These are phyloP conservation scores for Odontamblyopus rebecca DNA, from an alignment of 2,797 vertebrate species.

Conservation along the genomic window DNA sequence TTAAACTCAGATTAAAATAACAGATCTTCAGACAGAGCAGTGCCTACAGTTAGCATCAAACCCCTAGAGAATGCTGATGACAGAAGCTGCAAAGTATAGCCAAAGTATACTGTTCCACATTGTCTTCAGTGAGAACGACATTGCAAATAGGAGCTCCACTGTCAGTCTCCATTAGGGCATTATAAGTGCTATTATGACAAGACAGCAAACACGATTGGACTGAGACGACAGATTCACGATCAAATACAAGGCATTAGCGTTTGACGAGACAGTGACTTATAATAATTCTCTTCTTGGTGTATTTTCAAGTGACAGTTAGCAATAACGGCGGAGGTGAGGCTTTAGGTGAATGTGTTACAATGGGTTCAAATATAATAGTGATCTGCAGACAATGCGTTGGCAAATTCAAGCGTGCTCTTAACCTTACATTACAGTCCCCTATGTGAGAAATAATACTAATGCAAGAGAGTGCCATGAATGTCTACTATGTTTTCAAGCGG, in stretches of 20 bases:
- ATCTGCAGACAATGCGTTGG: not conserved
- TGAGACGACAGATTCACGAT: constrained; percentile 3
- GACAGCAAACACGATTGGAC: not conserved
- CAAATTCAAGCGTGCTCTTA: constrained; percentile 1
- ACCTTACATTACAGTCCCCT: not conserved
- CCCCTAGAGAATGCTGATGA: too few species aligned
- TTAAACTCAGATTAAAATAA: too few species aligned
- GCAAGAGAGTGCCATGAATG: too few species aligned
- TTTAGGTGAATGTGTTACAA: not conserved
- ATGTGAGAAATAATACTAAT: not conserved
- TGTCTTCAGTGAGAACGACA: not conserved
- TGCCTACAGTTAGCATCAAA: too few species aligned
- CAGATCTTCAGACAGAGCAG: too few species aligned
- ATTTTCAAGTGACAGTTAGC: constrained; percentile 3
- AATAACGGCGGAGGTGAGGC: not conserved
- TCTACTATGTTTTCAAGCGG: too few species aligned
- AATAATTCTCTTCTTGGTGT: constrained; percentile 7
- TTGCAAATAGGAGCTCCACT: not conserved
- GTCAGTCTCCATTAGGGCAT: not conserved
- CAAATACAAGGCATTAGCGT: constrained; percentile 8
- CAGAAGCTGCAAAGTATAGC: too few species aligned
- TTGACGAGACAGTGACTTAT: constrained; percentile 1
- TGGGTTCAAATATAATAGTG: not conserved
- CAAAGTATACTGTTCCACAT: not conserved
- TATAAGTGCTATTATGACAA: not conserved